Base-by-base conservation (phyloP, 2,113 vertebrate genomes). In the Amphiprion ocellaris region DNA sequence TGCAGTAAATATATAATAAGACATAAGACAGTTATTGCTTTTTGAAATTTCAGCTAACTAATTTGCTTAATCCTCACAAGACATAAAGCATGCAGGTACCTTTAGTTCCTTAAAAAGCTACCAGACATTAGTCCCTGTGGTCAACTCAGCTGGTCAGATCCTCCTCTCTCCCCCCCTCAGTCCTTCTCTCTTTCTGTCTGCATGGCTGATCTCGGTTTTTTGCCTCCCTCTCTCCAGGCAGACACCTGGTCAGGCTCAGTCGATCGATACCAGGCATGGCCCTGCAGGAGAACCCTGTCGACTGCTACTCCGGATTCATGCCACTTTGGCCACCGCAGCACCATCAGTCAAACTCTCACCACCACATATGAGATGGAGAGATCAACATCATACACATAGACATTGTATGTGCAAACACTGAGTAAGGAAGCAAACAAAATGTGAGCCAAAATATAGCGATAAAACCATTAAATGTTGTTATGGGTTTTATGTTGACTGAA, bases 241-340 rank as follows among this genome's bases (percentile, higher is more conserved):
- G 86, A 89, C 90, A 92, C 91, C 87, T 90, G 87, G 76, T 81
- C 84, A 71, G 82, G 46, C 79, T 84, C 75, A 76, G 69, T 19
- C 58, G 63, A 92, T 93, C 90, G 56, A 92, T 93, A 90, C 77
- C 69, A 65, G 79, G 66, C 69, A 72, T 53, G 26, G 75, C 80
- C 83, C 84, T 89, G 64, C 55, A 78, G 83, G 65, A 82, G 71
- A 87, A 77, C 61, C 46, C 54, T 68, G 79, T 85, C 82, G 85
- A 72, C 79, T 49, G 76, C 50, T 64, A 65, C 71, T 84, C 81
- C 17, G 10, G 77, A 87, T 85, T 64, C 68, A 33, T 55, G 74
- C 62, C 7, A 44, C 79, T 76, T 54, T 4, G 4, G 47, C 69
- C 65, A 60, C 58, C 37, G 39, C 71, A 37, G 19, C 41, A 58